Evolutionary conservation across 2,797 vertebrate species (phyloP), one percentile per base, ranked within the genome.

Genomic region (Spinibarbus caldwelli): DNA sequence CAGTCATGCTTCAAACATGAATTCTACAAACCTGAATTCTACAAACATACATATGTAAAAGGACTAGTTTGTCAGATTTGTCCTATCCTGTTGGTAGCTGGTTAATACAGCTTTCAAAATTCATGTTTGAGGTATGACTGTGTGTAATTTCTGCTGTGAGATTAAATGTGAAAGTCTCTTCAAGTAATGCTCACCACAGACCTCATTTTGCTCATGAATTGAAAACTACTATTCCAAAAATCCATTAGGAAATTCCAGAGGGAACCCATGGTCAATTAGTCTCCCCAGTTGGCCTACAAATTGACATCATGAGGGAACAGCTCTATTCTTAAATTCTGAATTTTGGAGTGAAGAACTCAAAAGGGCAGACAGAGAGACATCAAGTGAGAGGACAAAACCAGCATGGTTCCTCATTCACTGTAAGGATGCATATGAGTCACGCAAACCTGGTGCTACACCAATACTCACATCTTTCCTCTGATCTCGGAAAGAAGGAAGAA

Each of bases 401-500:
- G 5, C 19, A 80, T 29, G 29, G 9, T 31, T 79, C 6, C 6
- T 67, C 19, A 14, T 62, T 11, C 26, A 6, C 26, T 19, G n/a
- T 21, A 57, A 52, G 72, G 47, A 36, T 78, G 38, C 3, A 21
- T 17, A 29, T 8, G 59, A 73, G 26, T 64, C 41, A 79, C 59
- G 14, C 38, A 66, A 45, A 3, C 77, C 41, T 45, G n/a, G n/a
- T 17, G 41, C 68, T 67, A 4, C 62, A 47, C 29, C 62, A 67
- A 31, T 43, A 47, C 43, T 68, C 78, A 19, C 45, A 19, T 26
- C 1, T 31, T 3, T 11, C 36, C 45, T 26, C 36, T 72, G 67
- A 82, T 72, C 29, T 49, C 41, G 7, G 47, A n/a, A 26, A 21
- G 26, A 52, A 66, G 77, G 59, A 57, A 45, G 68, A 75, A 72